Base-by-base conservation (phyloP, 1,140 invertebrate species). In the Gonioctena quinquepunctata region DNA sequence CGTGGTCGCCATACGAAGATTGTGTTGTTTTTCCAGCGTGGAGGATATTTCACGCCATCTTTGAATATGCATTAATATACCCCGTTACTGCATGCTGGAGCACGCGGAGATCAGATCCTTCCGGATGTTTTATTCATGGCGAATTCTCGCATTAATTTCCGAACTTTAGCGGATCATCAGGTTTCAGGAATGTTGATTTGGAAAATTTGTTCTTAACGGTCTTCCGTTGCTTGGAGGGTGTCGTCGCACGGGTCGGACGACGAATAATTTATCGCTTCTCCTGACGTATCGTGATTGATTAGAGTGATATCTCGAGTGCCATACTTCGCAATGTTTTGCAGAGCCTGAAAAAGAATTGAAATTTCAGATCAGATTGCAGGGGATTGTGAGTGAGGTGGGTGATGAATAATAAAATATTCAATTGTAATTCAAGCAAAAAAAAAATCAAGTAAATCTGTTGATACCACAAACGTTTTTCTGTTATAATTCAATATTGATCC, bases 1-100 rank as follows among this genome's bases (percentile, higher is more conserved):
- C 59, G 73, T 76, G 64, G 74, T 64, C 76, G 76, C 76, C 76
- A 77, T 77, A 76, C 76, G 76, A 71, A 54, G 27, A 63, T 49
- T 63, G 7, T 59, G 21, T 59, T 59, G 21, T 59, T 22, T 59
- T 4, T 25, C 56, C 16, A 16, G 25, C 21, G 25, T 59, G 25
- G 23, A 59, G 25, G 33, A 59, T 25, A 11, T 16, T 59, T 59
- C 56, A 59, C 56, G 56, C 56, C 56, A 59, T 59, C 25, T 11
- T 59, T 59, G 11, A 59, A 59, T 59, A 59, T 59, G 25, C 56
- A 59, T 59, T n/a, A 59, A 16, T 59, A 16, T 59, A n/a, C n/a
- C 16, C 23, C 21, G 23, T 59, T 59, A 42, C 16, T 8, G 33
- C n/a, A n/a, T n/a, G n/a, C n/a, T n/a, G n/a, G n/a, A n/a, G n/a